phyloP scores from a whole-genome alignment of 2,888 invertebrate species.

The Drosophila antonietae region DNA sequence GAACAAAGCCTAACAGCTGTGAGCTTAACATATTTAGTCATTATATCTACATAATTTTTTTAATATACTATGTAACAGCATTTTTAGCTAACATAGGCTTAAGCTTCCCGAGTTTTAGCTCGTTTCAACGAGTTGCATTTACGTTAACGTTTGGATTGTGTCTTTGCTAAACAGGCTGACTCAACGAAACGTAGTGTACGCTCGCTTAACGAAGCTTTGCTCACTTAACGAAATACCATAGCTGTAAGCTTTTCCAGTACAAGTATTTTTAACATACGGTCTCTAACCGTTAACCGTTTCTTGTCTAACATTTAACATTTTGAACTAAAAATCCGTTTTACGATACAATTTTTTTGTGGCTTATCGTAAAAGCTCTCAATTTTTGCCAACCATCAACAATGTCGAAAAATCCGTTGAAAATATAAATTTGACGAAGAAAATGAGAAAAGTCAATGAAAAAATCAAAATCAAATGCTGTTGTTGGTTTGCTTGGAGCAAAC shows the following conservation, averaged over 20 bases:
- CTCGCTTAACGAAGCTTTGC: conserved; percentile 34
- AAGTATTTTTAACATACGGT: conserved; percentile 50
- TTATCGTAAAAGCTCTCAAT: conserved; percentile 70
- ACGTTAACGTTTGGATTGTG: conserved; percentile 30
- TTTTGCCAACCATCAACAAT: conserved; percentile 52
- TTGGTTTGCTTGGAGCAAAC: conserved; percentile 54
- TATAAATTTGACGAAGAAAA: conserved; percentile 6
- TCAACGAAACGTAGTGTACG: conserved; percentile 23
- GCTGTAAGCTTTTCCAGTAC: conserved; percentile 33
- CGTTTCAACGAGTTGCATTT: conserved; percentile 17
- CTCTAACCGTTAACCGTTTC: conserved; percentile 39
- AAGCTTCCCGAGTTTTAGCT: conserved; percentile 39
- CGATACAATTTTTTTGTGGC: conserved; percentile 57
- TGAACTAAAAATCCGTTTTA: conserved; percentile 24
- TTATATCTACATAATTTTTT: neutral
- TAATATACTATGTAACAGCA: conserved; percentile 45
- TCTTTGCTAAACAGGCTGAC: conserved; percentile 32
- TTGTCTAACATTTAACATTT: conserved; percentile 35
- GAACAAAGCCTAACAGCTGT: conserved; percentile 45
- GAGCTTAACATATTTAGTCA: conserved; percentile 51
- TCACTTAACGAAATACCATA: conserved; percentile 27
- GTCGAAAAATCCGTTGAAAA: conserved; percentile 17
- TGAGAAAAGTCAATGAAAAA: conserved; percentile 3
- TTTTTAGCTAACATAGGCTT: conserved; percentile 47
- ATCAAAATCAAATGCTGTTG: conserved; percentile 29